Conservation (phyloP, 2,888 invertebrate genomes). For the Carabus problematicus region DNA sequence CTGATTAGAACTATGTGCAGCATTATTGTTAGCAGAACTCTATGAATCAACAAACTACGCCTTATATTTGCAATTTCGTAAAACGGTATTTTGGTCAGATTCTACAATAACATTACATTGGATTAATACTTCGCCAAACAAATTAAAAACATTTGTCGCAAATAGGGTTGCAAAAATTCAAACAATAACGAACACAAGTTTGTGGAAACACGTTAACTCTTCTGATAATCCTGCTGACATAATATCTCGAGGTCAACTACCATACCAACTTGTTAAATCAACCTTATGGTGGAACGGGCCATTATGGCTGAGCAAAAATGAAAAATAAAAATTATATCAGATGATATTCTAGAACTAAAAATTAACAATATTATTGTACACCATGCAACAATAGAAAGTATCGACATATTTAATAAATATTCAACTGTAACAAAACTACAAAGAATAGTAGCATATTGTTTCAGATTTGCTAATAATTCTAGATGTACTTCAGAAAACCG, state of each 20-base stretch:
- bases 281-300: not conserved
- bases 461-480: too few relatives aligned
- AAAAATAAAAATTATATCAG: too few relatives aligned
- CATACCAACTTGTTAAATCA: not conserved
- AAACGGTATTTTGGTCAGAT: conserved; percentile 44
- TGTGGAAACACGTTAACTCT: conserved; percentile 41
- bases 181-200: conserved; percentile 15
- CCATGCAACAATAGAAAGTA: too few relatives aligned
- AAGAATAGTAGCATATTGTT: too few relatives aligned
- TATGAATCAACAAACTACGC: conserved; percentile 24
- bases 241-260: conserved; percentile 21
- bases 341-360: too few relatives aligned
- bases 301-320: not conserved
- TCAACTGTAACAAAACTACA: too few relatives aligned
- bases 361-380: too few relatives aligned
- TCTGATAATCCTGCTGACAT: conserved; percentile 42
- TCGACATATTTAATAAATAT: too few relatives aligned
- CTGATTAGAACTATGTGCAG: conserved; percentile 46
- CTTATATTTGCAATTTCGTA: not conserved
- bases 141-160: conserved; percentile 44
- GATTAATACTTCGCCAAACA: conserved; percentile 42
- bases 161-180: conserved; percentile 45
- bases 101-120: conserved; percentile 46
- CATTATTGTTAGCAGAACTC: conserved; percentile 42
- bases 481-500: too few relatives aligned